Evolutionary conservation across 2,113 vertebrate genomes (phyloP).

Genomic region (Pantherophis guttatus): DNA sequence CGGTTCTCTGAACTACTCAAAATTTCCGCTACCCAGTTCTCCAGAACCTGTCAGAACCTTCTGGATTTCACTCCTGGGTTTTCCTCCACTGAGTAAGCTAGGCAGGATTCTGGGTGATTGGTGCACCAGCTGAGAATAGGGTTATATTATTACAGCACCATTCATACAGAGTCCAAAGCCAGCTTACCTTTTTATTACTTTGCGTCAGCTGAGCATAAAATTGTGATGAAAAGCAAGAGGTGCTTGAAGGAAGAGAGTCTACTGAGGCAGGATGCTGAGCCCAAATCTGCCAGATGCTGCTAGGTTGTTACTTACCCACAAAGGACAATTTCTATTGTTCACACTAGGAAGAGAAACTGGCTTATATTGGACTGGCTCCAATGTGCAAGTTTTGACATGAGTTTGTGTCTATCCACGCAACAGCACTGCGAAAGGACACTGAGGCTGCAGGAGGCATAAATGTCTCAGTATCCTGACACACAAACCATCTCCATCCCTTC

Average conservation of each 20-base stretch:
- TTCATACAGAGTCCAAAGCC: neutral
- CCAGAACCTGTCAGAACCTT: too few relatives aligned
- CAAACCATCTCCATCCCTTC: neutral
- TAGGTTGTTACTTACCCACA: neutral
- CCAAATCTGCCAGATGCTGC: neutral
- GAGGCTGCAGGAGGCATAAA: neutral
- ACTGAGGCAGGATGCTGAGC: neutral
- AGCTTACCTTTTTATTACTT: neutral
- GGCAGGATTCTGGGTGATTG: neutral
- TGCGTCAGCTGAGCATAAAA: neutral
- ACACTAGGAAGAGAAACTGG: neutral
- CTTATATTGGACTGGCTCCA: neutral
- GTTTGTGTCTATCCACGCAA: neutral
- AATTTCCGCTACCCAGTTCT: too few relatives aligned
- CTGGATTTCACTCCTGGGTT: neutral
- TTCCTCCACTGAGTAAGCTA: neutral
- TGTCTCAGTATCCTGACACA: neutral
- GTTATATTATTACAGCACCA: neutral
- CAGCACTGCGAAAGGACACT: neutral
- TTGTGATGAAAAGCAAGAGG: neutral
- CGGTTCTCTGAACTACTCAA: too few relatives aligned
- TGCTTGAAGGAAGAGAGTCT: neutral
- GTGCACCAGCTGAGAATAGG: neutral
- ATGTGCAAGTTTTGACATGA: neutral
- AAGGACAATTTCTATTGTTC: neutral